phyloP scores from a whole-genome alignment of 2,113 vertebrate genomes.

The Labrus mixtus region DNA sequence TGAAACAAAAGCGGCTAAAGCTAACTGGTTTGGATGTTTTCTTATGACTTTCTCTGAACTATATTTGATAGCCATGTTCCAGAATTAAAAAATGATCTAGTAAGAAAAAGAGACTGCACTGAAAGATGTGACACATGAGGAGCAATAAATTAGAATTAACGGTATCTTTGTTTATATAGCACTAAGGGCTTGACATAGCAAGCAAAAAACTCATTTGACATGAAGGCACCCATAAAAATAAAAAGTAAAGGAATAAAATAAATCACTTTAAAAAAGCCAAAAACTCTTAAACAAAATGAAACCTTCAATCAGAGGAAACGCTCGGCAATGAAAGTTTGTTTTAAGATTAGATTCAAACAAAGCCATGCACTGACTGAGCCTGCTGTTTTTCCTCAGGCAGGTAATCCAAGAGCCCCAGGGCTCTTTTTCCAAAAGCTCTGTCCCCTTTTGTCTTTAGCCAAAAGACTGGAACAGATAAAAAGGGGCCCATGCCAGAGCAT shows the following conservation, averaged over 20 bases:
- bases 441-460: background rate
- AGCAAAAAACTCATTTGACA: too few species aligned
- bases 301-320: background rate
- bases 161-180: too few species aligned
- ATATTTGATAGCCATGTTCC: too few species aligned
- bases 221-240: too few species aligned
- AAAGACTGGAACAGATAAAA: background rate
- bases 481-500: background rate
- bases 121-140: too few species aligned
- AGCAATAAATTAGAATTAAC: too few species aligned
- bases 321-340: background rate
- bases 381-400: background rate
- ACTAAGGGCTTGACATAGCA: too few species aligned
- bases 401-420: background rate
- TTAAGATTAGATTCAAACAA: background rate
- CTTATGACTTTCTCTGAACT: too few species aligned
- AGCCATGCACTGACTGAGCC: background rate
- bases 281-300: background rate
- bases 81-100: too few species aligned
- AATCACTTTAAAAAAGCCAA: background rate
- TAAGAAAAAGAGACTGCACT: too few species aligned
- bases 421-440: constrained; percentile 8
- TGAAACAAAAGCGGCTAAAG: too few species aligned
- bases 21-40: too few species aligned
- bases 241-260: background rate